Base-by-base conservation (phyloP, 2,797 vertebrate genomes). In the Argya squamiceps region DNA sequence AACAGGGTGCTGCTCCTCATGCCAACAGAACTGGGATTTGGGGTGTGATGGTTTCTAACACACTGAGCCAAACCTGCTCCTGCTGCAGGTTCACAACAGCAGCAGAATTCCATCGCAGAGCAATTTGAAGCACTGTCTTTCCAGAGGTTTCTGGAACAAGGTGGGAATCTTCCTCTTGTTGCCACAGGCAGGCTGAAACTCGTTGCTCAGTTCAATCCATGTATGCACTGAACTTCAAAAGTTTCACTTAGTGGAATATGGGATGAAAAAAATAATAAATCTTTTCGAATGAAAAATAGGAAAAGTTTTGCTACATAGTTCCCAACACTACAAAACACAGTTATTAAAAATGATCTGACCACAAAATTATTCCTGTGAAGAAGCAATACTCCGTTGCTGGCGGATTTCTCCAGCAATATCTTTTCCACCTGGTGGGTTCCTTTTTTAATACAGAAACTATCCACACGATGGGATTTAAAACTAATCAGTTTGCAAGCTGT, bases 401-500 rank as follows among this genome's bases (percentile, higher is more conserved):
- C 24, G 2, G 84, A 87, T 91, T 89, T 92, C 79, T 82, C 55
- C 59, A 65, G 71, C 63, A 94, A 70, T 76, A 76, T 55, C 64
- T 92, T 80, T 90, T 85, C 47, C 58, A 90, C 82, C 50, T 95
- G 85, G n/a, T 2, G 3, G 29, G 70, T 49, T 94, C 70, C 59
- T 39, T 92, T 92, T 87, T 80, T 82, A 79, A 88, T 85, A 64
- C 36, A 77, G 82, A 60, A 84, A 68, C 84, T 87, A 43, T 82
- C 83, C 89, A 84, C 58, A 46, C 69, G 36, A 50, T 1, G 17
- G 68, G 89, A 94, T 82, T 95, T 93, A 79, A 91, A 93, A 88
- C 76, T 93, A 95, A 95, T 91, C 91, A 80, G 52, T 80, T 79
- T 36, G 52, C 78, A 93, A 91, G 88, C 70, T 91, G 86, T 84